Base-by-base conservation (phyloP, 1,140 invertebrate genomes). In the Aricia agestis region DNA sequence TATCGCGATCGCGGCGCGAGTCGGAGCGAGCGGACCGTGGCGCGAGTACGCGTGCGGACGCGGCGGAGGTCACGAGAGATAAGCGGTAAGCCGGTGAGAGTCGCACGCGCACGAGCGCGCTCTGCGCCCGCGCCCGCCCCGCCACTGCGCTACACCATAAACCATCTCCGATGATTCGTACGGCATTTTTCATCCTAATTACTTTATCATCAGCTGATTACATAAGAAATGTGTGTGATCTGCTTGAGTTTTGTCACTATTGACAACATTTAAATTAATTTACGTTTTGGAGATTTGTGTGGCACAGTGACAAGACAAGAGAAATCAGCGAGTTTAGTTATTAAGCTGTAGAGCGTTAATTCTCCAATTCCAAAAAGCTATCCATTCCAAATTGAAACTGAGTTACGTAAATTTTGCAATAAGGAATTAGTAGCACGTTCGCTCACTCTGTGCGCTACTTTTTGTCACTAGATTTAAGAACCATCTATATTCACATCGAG, bases 11-110 rank as follows among this genome's bases (percentile, higher is more conserved):
- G 78, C 86, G 84, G 82, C 79, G 78, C 79, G 80, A 73, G 76
- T 78, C 70, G 72, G 74, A 73, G 78, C 79, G 79, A 76, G 72
- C 77, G 78, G 78, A 78, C 85, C 87, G 83, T 82, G 76, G 82
- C 74, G 78, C 71, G 78, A 80, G 82, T 88, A 83, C 89, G 86
- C 89, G 89, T 89, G 83, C 86, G 82, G 75, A 66, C 78, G 72
- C 74, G 75, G 79, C 89, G 85, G 87, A 90, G 89, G 89, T 90
- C 89, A 87, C 89, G 86, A 82, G 80, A 91, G 89, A 91, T 91
- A 91, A 91, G 86, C 82, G 89, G 90, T 91, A 91, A 91, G 86
- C 82, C 82, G 84, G 89, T 86, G 89, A 91, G 89, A 91, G 89
- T 82, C 89, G 87, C 85, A 89, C 75, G 86, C 87, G 89, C 86